phyloP scores from a whole-genome alignment of 2,888 invertebrate genomes.

The Tillus elongatus region DNA sequence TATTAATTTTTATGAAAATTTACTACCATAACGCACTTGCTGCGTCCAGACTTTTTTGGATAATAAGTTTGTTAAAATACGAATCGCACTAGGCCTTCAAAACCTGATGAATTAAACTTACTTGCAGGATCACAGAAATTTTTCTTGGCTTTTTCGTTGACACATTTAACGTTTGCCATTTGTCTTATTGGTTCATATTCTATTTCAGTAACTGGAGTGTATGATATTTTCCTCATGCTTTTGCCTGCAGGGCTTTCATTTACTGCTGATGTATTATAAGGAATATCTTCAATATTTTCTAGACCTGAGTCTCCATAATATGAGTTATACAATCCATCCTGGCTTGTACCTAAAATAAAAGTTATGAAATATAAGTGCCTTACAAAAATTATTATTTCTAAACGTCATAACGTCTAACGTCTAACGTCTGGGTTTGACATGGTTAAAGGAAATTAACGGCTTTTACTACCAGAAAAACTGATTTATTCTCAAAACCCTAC shows the following conservation, averaged over 20 bases:
- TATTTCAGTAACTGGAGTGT: constrained; percentile 34
- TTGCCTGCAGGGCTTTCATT: constrained; percentile 38
- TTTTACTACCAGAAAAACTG: no score
- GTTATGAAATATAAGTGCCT: no score
- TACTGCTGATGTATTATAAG: constrained; percentile 41
- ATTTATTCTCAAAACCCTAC: no score
- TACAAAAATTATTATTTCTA: no score
- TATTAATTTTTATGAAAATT: no score
- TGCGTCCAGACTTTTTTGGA: no score
- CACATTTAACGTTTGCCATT: constrained; percentile 40
- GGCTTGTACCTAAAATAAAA: constrained; percentile 30
- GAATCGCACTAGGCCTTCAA: no score
- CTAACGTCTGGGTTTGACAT: no score
- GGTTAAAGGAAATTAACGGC: no score
- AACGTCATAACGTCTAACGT: no score
- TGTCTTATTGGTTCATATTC: constrained; percentile 37
- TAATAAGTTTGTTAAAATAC: no score
- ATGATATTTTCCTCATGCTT: constrained; percentile 37
- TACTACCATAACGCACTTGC: no score
- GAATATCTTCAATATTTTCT: constrained; percentile 33
- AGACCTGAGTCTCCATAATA: constrained; percentile 42
- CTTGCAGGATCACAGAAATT: constrained; percentile 40
- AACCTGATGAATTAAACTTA: constrained; percentile 31
- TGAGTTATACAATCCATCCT: constrained; percentile 38
- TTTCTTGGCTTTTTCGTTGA: constrained; percentile 33